A percentile compares a stretch with the other conserved stretches of the same genome.
These are phyloP conservation scores for Bombus sylvicola DNA, from an alignment of 1,140 invertebrate genomes.

Conservation along the genomic window DNA sequence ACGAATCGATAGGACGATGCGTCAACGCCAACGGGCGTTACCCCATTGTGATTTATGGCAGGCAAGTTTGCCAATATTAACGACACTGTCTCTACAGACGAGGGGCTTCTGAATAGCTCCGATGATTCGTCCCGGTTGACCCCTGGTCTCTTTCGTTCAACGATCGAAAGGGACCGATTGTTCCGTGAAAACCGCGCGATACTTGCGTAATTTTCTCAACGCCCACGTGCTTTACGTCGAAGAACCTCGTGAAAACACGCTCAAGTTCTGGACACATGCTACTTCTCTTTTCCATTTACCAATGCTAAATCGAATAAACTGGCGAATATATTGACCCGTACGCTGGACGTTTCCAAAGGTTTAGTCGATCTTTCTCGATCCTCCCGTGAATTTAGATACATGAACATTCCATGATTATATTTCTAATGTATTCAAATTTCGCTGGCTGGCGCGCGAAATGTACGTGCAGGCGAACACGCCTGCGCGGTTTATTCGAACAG, in stretches of 20 bases:
- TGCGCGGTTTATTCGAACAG: background rate
- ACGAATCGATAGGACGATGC: constrained; percentile 58
- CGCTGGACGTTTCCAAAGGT: background rate
- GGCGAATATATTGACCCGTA: constrained; percentile 15
- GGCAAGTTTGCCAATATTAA: constrained; percentile 43
- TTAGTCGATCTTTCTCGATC: background rate
- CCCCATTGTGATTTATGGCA: constrained; percentile 56
- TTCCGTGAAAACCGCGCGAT: constrained; percentile 14
- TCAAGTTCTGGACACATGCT: background rate
- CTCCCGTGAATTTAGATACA: background rate
- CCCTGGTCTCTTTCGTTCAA: background rate
- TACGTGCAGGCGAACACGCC: background rate
- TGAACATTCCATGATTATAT: constrained; percentile 2
- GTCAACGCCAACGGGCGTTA: constrained; percentile 45
- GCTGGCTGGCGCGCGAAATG: background rate
- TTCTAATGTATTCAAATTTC: constrained; percentile 11
- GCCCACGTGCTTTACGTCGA: constrained; percentile 26
- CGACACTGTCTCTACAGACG: constrained; percentile 4
- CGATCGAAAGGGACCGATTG: background rate
- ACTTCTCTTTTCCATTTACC: constrained; percentile 15
- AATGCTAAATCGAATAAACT: constrained; percentile 16
- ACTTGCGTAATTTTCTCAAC: constrained; percentile 37
- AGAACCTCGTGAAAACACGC: constrained; percentile 33
- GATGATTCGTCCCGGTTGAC: constrained; percentile 1
- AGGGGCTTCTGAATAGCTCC: background rate